phyloP scores from a whole-genome alignment of 2,888 invertebrate genomes.

The Acholoe squamosa region DNA sequence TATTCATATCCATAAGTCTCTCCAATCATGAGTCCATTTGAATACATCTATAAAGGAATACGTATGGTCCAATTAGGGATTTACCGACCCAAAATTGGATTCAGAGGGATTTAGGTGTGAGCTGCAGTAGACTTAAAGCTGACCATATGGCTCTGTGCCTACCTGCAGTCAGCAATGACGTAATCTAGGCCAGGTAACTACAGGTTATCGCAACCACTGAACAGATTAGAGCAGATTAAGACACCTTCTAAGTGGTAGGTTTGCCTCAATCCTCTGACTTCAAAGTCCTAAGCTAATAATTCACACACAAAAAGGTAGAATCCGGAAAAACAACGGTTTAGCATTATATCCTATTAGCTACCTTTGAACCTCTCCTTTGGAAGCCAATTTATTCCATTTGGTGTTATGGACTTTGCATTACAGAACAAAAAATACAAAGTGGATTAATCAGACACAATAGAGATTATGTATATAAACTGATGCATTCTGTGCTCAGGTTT shows the following conservation, averaged over 20 bases:
- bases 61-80: not conserved
- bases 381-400: slow-evolving; percentile 5
- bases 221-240: slow-evolving; percentile 1
- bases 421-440: no score
- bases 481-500: no score
- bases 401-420: not conserved
- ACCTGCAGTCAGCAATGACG: not conserved
- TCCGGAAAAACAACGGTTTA: not conserved
- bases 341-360: not conserved
- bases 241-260: not conserved
- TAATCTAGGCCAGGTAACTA: not conserved
- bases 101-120: not conserved
- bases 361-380: not conserved
- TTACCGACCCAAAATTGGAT: not conserved
- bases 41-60: no score
- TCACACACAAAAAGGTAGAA: not conserved
- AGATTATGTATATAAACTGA: no score
- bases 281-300: slow-evolving; percentile 23
- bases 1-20: no score
- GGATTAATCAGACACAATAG: no score
- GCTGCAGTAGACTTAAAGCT: not conserved
- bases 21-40: no score
- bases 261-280: not conserved
- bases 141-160: not conserved
- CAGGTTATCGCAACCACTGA: not conserved